These are phyloP conservation scores for Palythoa heliodiscus DNA, from an alignment of 92 coral and sea anemone genomes.

Conservation along the genomic window DNA sequence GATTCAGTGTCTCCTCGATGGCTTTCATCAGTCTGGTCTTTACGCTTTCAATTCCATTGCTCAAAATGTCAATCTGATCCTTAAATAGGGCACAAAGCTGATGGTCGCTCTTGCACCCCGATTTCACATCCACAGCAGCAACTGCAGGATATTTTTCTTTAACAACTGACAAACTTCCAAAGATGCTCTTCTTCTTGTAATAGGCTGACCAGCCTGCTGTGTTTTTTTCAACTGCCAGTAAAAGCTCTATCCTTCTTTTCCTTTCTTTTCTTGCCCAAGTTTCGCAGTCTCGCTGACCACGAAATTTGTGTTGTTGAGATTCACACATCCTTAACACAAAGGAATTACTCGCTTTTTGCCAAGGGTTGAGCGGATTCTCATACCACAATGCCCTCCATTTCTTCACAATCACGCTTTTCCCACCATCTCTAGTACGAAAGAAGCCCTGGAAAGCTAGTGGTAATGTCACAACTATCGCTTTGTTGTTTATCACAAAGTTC, in stretches of 20 bases:
- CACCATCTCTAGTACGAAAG: slow-evolving; percentile 27
- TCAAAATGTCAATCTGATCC: slow-evolving; percentile 30
- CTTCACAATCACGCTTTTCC: slow-evolving; percentile 38
- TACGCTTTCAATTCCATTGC: neutral
- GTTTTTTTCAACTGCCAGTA: slow-evolving; percentile 36
- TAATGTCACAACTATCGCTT: slow-evolving; percentile 43
- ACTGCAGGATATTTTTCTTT: neutral
- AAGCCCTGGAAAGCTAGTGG: slow-evolving; percentile 43
- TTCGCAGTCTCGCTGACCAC: slow-evolving; percentile 35
- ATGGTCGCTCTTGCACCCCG: neutral
- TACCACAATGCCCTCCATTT: slow-evolving; percentile 41
- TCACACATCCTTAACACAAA: slow-evolving; percentile 45
- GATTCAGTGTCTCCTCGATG: slow-evolving; percentile 26
- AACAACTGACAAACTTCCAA: slow-evolving; percentile 17
- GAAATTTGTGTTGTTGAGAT: slow-evolving; percentile 35
- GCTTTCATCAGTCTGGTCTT: slow-evolving; percentile 17
- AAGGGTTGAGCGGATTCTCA: slow-evolving; percentile 48
- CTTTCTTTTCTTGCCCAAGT: slow-evolving; percentile 35
- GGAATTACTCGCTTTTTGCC: slow-evolving; percentile 23
- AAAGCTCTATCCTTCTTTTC: slow-evolving; percentile 31
- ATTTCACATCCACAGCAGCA: slow-evolving; percentile 10
- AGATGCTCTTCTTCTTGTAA: slow-evolving; percentile 40
- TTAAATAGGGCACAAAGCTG: neutral
- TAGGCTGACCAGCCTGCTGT: slow-evolving; percentile 45
- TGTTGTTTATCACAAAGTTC: slow-evolving; percentile 42